Conservation (phyloP, 2,797 vertebrate genomes). For the Pseudopleuronectes americanus region DNA sequence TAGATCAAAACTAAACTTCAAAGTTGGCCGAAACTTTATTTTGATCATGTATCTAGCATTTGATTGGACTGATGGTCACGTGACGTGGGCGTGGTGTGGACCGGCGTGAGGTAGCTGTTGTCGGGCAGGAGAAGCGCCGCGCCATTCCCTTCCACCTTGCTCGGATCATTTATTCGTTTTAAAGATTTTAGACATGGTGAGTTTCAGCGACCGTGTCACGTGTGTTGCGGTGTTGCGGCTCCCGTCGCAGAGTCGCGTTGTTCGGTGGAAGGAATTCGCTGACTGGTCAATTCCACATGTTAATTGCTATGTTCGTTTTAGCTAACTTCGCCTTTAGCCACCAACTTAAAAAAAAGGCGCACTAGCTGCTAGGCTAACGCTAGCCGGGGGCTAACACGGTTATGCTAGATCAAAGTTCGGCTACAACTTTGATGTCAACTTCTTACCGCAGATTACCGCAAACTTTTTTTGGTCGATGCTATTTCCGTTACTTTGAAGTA, state of each 20-base stretch:
- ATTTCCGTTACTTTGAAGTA: not conserved
- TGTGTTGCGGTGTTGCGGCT: fast-evolving
- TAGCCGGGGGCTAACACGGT: too few relatives aligned
- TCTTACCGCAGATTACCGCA: not conserved
- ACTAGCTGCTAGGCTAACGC: not conserved
- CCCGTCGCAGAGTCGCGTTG: not conserved
- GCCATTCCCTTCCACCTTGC: not conserved
- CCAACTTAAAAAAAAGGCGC: slow-evolving; percentile 46
- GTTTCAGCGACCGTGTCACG: not conserved
- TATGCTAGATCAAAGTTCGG: too few relatives aligned
- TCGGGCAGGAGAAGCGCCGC: not conserved
- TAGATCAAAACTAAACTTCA: not conserved
- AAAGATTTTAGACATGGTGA: slow-evolving; percentile 74
- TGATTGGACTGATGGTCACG: slow-evolving; percentile 37
- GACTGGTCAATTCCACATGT: not conserved
- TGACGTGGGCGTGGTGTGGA: slow-evolving; percentile 40
- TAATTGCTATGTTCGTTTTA: not conserved
- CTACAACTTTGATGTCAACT: too few relatives aligned
- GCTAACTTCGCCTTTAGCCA: not conserved
- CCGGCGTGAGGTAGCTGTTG: not conserved
- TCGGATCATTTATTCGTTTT: slow-evolving; percentile 52
- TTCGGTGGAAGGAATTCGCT: not conserved
- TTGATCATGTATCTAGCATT: not conserved
- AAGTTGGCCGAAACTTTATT: not conserved
- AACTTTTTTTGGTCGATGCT: not conserved